Conservation (phyloP, 2,888 invertebrate genomes). For the Campaea margaritaria region DNA sequence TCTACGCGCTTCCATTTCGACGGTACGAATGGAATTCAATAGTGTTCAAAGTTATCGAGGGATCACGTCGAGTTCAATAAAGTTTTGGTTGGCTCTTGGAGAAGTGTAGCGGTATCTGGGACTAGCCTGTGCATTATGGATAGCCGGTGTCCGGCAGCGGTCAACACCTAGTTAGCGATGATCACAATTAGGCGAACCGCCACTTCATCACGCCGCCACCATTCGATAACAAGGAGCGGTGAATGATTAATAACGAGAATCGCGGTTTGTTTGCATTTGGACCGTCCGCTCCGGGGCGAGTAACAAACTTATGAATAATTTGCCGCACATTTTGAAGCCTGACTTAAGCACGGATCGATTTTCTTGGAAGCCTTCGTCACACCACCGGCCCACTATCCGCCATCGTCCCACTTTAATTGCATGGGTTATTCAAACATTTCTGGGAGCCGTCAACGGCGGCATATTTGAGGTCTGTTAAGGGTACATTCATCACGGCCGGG, state of each 20-base stretch:
- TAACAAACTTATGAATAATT: slow-evolving; percentile 82
- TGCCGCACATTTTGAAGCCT: slow-evolving; percentile 62
- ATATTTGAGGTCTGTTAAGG: slow-evolving; percentile 80
- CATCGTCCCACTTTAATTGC: slow-evolving; percentile 66
- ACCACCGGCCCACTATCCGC: slow-evolving; percentile 46
- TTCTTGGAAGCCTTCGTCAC: slow-evolving; percentile 60
- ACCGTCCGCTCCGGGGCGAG: slow-evolving; percentile 63
- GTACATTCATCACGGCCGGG: slow-evolving; percentile 79
- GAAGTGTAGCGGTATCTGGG: slow-evolving; percentile 10
- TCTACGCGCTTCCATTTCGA: not conserved
- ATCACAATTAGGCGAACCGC: slow-evolving; percentile 75
- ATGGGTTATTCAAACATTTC: slow-evolving; percentile 75
- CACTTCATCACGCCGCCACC: slow-evolving; percentile 75
- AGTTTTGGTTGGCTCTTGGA: slow-evolving; percentile 24
- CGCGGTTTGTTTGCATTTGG: slow-evolving; percentile 75
- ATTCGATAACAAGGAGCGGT: slow-evolving; percentile 71
- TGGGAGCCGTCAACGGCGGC: slow-evolving; percentile 69
- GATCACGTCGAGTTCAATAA: slow-evolving; percentile 16
- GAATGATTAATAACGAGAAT: slow-evolving; percentile 79
- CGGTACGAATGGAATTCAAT: slow-evolving; percentile 5
- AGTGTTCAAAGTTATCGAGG: slow-evolving; percentile 4
- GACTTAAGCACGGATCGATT: slow-evolving; percentile 69
- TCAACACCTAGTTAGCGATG: slow-evolving; percentile 69
- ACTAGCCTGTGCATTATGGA: slow-evolving; percentile 57
- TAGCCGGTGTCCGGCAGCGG: slow-evolving; percentile 59